Conservation (phyloP, 2,797 vertebrate genomes). For the Scolopax rusticola region DNA sequence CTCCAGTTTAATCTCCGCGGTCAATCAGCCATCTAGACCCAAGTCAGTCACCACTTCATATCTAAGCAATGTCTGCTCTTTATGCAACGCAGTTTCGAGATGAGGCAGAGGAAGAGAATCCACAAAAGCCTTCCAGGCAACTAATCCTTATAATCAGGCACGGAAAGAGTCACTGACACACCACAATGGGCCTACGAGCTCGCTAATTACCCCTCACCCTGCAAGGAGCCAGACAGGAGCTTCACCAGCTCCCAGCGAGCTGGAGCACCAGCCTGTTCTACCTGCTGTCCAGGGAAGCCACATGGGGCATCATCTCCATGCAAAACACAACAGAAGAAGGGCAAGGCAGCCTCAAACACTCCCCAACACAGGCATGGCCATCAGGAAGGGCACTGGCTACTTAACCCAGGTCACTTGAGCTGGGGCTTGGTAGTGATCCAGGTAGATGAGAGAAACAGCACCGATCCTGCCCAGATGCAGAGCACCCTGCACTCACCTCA, state of each 20-base stretch:
- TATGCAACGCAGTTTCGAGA: constrained; percentile 44
- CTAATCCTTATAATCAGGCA: constrained; percentile 44
- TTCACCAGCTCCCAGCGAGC: neutral
- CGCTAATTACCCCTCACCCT: neutral
- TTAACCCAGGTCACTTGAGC: neutral
- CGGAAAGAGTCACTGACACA: neutral
- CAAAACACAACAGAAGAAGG: neutral
- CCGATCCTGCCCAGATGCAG: neutral
- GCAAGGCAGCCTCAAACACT: neutral
- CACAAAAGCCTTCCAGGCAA: constrained; percentile 51
- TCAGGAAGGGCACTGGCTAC: neutral
- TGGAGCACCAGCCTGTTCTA: constrained; percentile 39
- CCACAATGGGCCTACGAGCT: neutral
- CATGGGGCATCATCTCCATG: neutral
- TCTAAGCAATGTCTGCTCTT: constrained; percentile 15
- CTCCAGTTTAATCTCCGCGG: neutral
- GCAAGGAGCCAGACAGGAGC: constrained; percentile 31
- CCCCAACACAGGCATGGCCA: rapidly evolving
- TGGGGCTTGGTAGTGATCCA: neutral
- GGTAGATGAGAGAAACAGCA: neutral
- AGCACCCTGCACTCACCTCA: neutral
- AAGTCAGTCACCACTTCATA: neutral
- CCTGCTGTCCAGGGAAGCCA: neutral
- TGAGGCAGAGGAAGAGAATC: constrained; percentile 35
- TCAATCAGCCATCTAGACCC: constrained; percentile 49